Evolutionary conservation across 2,797 vertebrate genomes (phyloP).

Genomic region (Ispidina lecontei): DNA sequence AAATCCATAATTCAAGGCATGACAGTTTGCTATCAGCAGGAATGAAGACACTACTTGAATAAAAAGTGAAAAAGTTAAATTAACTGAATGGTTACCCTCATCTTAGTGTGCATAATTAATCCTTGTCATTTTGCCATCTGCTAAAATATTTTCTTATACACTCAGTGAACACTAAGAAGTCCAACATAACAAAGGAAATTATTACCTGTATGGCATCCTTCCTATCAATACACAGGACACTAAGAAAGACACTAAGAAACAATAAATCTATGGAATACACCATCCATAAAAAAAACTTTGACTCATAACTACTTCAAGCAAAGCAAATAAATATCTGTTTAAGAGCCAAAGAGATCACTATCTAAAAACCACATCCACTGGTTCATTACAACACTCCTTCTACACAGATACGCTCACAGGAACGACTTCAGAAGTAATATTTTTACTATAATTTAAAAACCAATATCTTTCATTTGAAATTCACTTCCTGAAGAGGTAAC

Average conservation of each 20-base stretch:
- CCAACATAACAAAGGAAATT: neutral
- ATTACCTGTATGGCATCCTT: too few species aligned
- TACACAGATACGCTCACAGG: neutral
- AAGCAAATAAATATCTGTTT: neutral
- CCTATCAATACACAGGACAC: neutral
- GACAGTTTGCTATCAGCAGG: neutral
- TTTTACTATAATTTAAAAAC: neutral
- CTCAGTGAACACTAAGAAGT: neutral
- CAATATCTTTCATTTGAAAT: neutral
- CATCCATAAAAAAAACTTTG: neutral
- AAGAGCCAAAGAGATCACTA: neutral
- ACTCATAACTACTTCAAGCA: neutral
- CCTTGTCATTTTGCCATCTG: neutral
- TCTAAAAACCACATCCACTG: neutral
- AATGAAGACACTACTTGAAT: neutral
- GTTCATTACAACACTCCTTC: neutral
- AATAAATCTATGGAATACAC: neutral
- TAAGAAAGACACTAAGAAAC: neutral
- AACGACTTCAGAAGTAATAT: neutral
- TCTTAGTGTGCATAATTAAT: neutral
- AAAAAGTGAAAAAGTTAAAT: neutral
- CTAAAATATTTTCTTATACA: neutral
- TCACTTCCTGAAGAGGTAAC: neutral
- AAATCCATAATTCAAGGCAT: neutral
- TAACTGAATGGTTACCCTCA: neutral